Evolutionary conservation across 2,113 vertebrate genomes (phyloP).

Genomic region (Nerophis ophidion): DNA sequence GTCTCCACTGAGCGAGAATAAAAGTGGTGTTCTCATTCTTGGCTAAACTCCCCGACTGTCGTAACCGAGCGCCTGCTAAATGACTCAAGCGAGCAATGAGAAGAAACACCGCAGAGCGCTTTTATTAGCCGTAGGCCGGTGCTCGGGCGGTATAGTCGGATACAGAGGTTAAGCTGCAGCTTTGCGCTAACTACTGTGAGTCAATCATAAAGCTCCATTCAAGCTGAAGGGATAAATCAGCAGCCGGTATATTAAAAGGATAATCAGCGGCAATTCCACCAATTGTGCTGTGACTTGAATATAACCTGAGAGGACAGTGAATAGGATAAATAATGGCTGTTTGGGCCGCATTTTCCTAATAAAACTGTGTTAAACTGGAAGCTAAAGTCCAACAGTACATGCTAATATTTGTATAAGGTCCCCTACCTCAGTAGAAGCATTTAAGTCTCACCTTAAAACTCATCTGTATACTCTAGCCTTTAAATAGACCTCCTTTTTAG

Average conservation of each 20-base stretch:
- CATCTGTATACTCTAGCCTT: no score
- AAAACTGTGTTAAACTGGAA: no score
- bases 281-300: conserved; percentile 5
- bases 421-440: no score
- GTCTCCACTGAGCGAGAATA: background rate
- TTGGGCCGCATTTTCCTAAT: no score
- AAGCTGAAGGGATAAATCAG: conserved; percentile 6
- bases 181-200: conserved; percentile 28
- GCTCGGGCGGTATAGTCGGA: conserved; percentile 13
- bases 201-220: conserved; percentile 25
- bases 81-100: background rate
- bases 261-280: conserved; percentile 25
- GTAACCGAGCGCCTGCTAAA: background rate
- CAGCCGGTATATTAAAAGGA: conserved; percentile 6
- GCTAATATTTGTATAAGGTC: no score
- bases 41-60: background rate
- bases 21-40: background rate
- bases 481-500: no score
- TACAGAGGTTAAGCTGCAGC: conserved; percentile 25
- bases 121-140: conserved; percentile 5
- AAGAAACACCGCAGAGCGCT: conserved; percentile 1
- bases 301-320: conserved; percentile 7
- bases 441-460: no score
- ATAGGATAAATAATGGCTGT: no score
- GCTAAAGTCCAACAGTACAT: no score